Evolutionary conservation across 2,888 invertebrate species (phyloP).

Genomic region (Epiblema foenella): DNA sequence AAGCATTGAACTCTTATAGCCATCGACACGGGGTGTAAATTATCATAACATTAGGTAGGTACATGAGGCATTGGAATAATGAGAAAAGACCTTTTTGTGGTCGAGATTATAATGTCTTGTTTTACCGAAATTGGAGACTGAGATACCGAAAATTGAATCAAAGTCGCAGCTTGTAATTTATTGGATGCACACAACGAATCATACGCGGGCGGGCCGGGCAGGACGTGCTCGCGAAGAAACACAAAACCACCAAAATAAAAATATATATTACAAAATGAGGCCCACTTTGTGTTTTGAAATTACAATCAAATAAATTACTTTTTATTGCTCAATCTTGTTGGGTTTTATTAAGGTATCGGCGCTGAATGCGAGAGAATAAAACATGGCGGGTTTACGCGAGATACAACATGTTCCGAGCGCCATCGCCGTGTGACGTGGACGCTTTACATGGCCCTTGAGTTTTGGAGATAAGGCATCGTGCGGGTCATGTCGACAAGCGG

Average conservation of each 20-base stretch:
- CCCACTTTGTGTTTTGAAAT: conserved; percentile 84
- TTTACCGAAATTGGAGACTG: conserved; percentile 62
- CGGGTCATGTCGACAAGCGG: conserved; percentile 68
- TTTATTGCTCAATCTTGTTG: conserved; percentile 85
- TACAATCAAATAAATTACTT: conserved; percentile 85
- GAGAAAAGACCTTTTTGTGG: conserved; percentile 57
- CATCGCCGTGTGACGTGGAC: conserved; percentile 58
- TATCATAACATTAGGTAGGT: conserved; percentile 38
- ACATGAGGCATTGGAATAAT: conserved; percentile 26
- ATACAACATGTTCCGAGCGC: conserved; percentile 72
- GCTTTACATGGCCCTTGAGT: conserved; percentile 75
- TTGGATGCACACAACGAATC: conserved; percentile 67
- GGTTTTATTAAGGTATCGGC: conserved; percentile 84
- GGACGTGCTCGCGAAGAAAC: conserved; percentile 79
- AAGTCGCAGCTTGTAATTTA: conserved; percentile 67
- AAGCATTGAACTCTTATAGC: conserved; percentile 41
- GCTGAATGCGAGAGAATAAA: conserved; percentile 80
- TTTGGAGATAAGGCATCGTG: conserved; percentile 76
- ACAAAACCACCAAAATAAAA: conserved; percentile 84
- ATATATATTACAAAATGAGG: conserved; percentile 84
- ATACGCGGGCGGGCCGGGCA: conserved; percentile 62
- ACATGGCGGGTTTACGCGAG: conserved; percentile 82
- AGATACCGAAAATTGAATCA: conserved; percentile 68
- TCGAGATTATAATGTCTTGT: conserved; percentile 68
- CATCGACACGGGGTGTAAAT: conserved; percentile 37